Percentiles rank a stretch among this genome's conserved stretches.
phyloP scores from a whole-genome alignment of 2,797 vertebrate species.

The Gymnothorax javanicus region DNA sequence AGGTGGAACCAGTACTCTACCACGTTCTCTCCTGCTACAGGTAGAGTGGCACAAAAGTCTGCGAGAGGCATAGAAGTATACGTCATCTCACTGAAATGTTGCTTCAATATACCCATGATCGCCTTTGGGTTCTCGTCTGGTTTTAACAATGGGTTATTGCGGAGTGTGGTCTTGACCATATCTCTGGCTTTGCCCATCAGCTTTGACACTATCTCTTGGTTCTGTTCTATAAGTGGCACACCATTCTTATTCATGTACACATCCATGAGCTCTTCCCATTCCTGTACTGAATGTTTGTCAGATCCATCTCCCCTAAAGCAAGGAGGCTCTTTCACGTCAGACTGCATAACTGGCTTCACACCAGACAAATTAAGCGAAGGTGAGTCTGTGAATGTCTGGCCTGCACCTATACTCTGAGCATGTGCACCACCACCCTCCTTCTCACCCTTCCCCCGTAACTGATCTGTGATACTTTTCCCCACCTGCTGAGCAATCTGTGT shows the following conservation, averaged over 20 bases:
- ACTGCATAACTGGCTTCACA: neutral
- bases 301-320: neutral
- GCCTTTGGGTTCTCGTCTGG: neutral
- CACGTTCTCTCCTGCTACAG: neutral
- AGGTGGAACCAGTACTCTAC: conserved; percentile 20
- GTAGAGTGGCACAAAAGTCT: conserved; percentile 44
- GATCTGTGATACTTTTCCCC: no score
- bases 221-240: neutral
- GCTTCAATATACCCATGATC: conserved; percentile 37
- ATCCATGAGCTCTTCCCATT: conserved; percentile 18
- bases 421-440: no score
- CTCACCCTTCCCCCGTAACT: no score
- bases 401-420: no score
- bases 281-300: conserved; percentile 7
- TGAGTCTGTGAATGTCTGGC: no score
- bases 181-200: neutral
- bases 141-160: conserved; percentile 12
- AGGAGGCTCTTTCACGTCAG: conserved; percentile 22
- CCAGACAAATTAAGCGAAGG: neutral
- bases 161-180: neutral
- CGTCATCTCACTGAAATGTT: conserved; percentile 38
- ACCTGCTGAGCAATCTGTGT: no score
- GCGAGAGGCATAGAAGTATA: conserved; percentile 40
- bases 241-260: neutral
- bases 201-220: neutral